Base-by-base conservation (phyloP, 2,888 invertebrate species). In the Rhamnusium bicolor region DNA sequence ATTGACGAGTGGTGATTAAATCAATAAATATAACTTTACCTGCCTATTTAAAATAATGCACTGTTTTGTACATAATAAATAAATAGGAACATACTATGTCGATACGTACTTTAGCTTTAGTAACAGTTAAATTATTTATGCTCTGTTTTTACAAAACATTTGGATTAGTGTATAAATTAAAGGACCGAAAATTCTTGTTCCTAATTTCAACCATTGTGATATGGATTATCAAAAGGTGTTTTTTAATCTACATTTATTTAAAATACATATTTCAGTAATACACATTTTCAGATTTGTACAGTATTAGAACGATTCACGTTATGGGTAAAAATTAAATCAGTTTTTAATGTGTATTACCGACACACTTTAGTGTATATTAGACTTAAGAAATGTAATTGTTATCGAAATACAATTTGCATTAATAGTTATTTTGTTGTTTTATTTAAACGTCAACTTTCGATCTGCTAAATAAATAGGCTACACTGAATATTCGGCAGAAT, bases 331-430 rank as follows among this genome's bases (percentile, higher is more conserved):
- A 27, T 12, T 51, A 51, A 49, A 24, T 16, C 27, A 63, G n/a
- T n/a, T 14, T 19, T 60, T 60, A 46, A 46, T 47, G 63, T 63
- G 63, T 63, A 51, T 49, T 63, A 51, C 49, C 14, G 21, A 47
- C 27, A 49, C 21, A 18, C 14, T n/a, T 63, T 63, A 63, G 7
- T 63, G 63, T 63, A 51, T 14, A 63, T 63, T 63, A 63, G 63
- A 14, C 46, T 12, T 62, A 82, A 78, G 76, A 78, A 79, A 78
- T 83, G 80, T 82, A 81, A 82, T 80, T 83, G 82, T 82, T 79
- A 63, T 81, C 79, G 78, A 81, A 82, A 81, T 82, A 81, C 82
- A 83, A 79, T 81, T 83, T 82, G 80, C 80, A 82, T 81, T 79
- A 81, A 82, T 79, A 81, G 72, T 77, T 72, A 47, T 12, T 60